Base-by-base conservation (phyloP, 2,888 invertebrate species). In the Cyaniris semiargus region DNA sequence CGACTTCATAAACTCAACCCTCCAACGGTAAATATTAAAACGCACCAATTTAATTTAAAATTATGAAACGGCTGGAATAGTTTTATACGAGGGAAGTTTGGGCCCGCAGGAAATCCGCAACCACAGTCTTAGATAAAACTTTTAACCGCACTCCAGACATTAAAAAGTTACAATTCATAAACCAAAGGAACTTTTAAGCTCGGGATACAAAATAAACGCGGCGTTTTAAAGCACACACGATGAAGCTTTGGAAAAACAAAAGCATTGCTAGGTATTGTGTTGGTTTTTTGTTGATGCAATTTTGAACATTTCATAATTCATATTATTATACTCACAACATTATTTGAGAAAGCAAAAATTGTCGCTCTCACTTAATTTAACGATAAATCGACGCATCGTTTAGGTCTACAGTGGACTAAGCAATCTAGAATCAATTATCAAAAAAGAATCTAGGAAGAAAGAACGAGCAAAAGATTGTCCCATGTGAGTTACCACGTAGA, bases 161-260 rank as follows among this genome's bases (percentile, higher is more conserved):
- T 72, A 78, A 77, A 79, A 80, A 78, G 74, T 79, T 70, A 70
- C 76, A 78, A 80, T 78, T 77, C 77, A 78, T 78, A 79, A 84
- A 83, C 81, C 84, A 81, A 82, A 82, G 81, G 82, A 84, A 82
- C 79, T 77, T 74, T 78, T 76, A 78, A 78, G 77, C 77, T 71
- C 75, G 66, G 71, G 70, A 77, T 78, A 76, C 76, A 71, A 79
- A 77, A 78, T 79, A 75, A 77, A 70, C 66, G 76, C 56, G 71
- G 27, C 21, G 23, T 74, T 74, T 53, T 74, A 74, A 74, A 74
- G 74, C 74, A 44, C 53, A 74, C 74, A 74, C 72, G 10, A 27
- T 23, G 53, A 10, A 13, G 74, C 44, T 21, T 44, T 15, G 38
- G 38, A 44, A 53, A 75, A 78, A 79, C 23, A 75, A 76, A 71